Base-by-base conservation (phyloP, 1,140 invertebrate species). In the Heliconius congener region DNA sequence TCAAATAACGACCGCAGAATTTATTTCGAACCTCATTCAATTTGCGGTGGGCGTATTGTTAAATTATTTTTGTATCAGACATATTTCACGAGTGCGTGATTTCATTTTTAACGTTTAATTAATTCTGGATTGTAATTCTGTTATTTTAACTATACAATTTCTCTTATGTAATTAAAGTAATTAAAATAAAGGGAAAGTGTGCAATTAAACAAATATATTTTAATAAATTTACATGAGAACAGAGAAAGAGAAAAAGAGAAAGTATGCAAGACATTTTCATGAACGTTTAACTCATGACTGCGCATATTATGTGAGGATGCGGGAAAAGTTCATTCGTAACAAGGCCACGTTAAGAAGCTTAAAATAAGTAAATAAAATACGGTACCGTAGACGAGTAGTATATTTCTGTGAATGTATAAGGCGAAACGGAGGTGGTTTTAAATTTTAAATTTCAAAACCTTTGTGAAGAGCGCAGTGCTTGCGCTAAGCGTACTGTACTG, bases 21-120 rank as follows among this genome's bases (percentile, higher is more conserved):
- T 93, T 93, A 93, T 93, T 90, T 91, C 86, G 86, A 91, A 88
- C 86, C 86, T 92, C 88, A 91, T 92, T 93, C 91, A 93, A 92
- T 93, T 92, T 92, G 89, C 86, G 90, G 93, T 85, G 87, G 88
- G 88, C 87, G 88, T 91, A 92, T 93, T 90, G 89, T 89, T 88
- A 83, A 88, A 92, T 90, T 92, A 89, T 91, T 90, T 92, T 89
- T 90, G 82, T 88, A 87, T 87, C 79, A 79, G 80, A 82, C 79
- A 81, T 77, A 84, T 86, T 85, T 86, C 77, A 79, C 77, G 78
- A 82, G 74, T 81, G 80, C 74, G 81, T 74, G 83, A 79, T 82
- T 81, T 86, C 78, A 81, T 82, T 78, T 84, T 78, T 78, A 80
- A 81, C 83, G 78, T 82, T 82, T 76, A 77, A 79, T 83, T 79